Percentiles rank a stretch among this genome's conserved stretches.
phyloP scores from a whole-genome alignment of 1,140 invertebrate genomes.

The Odontomachus brunneus region DNA sequence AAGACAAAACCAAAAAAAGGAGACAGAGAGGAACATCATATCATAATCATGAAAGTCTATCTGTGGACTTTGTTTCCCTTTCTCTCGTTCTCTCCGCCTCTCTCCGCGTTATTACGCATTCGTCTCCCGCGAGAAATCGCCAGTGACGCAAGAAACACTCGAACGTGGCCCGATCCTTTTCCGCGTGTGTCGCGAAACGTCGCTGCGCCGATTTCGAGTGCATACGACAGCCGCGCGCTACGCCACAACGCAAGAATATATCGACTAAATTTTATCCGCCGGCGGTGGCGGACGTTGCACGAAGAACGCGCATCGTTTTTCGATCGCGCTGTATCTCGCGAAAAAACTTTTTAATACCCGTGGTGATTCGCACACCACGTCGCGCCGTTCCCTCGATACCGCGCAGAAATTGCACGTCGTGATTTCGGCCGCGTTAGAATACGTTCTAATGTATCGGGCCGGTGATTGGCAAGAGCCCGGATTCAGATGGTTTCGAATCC shows the following conservation, averaged over 20 bases:
- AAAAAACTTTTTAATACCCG: constrained; percentile 10
- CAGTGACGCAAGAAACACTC: constrained; percentile 1
- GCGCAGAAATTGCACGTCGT: background rate
- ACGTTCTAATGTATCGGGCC: constrained; percentile 2
- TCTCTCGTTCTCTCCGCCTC: too few relatives aligned
- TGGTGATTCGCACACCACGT: background rate
- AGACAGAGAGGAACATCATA: too few relatives aligned
- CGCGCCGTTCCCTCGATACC: background rate
- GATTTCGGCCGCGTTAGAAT: constrained; percentile 19
- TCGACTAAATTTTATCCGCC: constrained; percentile 25
- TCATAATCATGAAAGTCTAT: too few relatives aligned
- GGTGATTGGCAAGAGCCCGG: background rate
- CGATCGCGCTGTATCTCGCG: background rate
- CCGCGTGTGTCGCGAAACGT: background rate
- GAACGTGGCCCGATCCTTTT: background rate
- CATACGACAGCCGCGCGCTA: constrained; percentile 16
- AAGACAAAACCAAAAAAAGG: too few relatives aligned
- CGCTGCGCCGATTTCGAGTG: constrained; percentile 22
- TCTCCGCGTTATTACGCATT: background rate
- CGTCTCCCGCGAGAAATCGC: background rate
- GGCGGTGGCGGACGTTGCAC: background rate
- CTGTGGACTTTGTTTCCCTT: too few relatives aligned
- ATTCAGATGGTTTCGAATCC: constrained; percentile 4
- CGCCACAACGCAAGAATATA: constrained; percentile 19
- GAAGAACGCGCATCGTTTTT: constrained; percentile 36